These are phyloP conservation scores for Wasmannia auropunctata DNA, from an alignment of 1,140 invertebrate genomes.

Conservation along the genomic window DNA sequence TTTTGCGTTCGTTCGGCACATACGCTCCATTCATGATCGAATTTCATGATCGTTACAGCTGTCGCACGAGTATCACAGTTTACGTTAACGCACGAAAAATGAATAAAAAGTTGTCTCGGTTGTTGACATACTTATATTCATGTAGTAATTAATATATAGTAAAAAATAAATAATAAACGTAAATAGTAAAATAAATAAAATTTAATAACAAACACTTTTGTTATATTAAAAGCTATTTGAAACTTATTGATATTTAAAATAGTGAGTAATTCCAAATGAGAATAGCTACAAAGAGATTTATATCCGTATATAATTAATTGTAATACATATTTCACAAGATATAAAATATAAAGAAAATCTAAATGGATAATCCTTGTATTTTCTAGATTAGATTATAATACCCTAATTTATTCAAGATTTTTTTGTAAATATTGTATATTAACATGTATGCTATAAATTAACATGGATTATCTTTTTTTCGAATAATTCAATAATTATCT, in stretches of 20 bases:
- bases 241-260: background rate
- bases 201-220: background rate
- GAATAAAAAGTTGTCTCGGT: background rate
- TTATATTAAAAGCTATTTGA: background rate
- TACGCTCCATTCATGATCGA: constrained; percentile 57
- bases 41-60: constrained; percentile 64
- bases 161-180: background rate
- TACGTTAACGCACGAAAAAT: background rate
- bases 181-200: background rate
- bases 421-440: background rate
- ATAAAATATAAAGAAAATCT: background rate
- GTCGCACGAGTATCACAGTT: constrained; percentile 61
- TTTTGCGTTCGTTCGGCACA: constrained; percentile 22
- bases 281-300: background rate
- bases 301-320: background rate
- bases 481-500: background rate
- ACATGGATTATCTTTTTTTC: background rate
- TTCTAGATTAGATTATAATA: background rate
- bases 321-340: background rate
- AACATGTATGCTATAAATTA: background rate
- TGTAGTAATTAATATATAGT: background rate
- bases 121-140: background rate
- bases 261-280: background rate
- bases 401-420: background rate
- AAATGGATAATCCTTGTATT: background rate